Evolutionary conservation across 2,888 invertebrate species (phyloP).

Genomic region (Nomada fabriciana): DNA sequence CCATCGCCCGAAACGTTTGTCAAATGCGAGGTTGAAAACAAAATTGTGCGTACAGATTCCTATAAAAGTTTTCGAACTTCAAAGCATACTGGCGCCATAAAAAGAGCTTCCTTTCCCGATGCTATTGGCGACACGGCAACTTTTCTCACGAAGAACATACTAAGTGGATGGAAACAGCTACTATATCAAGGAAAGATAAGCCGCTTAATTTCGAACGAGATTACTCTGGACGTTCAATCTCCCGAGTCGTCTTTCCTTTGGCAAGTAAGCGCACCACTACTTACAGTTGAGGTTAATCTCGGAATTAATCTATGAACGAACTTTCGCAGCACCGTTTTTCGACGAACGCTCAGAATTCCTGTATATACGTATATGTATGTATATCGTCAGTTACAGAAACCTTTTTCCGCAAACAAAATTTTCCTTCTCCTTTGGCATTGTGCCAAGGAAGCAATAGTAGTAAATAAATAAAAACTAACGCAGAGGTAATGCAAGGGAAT

Average conservation of each 20-base stretch:
- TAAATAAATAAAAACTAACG: not conserved
- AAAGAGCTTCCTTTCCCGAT: conserved; percentile 19
- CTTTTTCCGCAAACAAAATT: not conserved
- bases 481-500: too few relatives aligned
- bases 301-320: conserved; percentile 70
- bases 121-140: conserved; percentile 31
- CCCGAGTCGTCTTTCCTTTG: conserved; percentile 65
- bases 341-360: conserved; percentile 52
- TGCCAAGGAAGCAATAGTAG: too few relatives aligned
- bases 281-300: conserved; percentile 65
- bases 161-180: conserved; percentile 54
- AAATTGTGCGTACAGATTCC: too few relatives aligned
- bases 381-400: conserved; percentile 46
- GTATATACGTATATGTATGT: conserved; percentile 14
- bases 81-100: too few relatives aligned
- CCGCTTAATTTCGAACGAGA: conserved; percentile 73
- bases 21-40: not conserved
- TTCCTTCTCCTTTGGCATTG: not conserved
- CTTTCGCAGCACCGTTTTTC: conserved; percentile 55
- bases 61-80: too few relatives aligned
- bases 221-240: conserved; percentile 71
- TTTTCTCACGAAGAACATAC: conserved; percentile 53
- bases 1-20: not conserved
- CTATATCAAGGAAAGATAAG: conserved; percentile 69
- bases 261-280: conserved; percentile 64